A percentile compares a stretch with the other conserved stretches of the same genome.
phyloP scores from a whole-genome alignment of 37 sponge, comb jelly and placozoan genomes.

The Hexactinellida sp. region DNA sequence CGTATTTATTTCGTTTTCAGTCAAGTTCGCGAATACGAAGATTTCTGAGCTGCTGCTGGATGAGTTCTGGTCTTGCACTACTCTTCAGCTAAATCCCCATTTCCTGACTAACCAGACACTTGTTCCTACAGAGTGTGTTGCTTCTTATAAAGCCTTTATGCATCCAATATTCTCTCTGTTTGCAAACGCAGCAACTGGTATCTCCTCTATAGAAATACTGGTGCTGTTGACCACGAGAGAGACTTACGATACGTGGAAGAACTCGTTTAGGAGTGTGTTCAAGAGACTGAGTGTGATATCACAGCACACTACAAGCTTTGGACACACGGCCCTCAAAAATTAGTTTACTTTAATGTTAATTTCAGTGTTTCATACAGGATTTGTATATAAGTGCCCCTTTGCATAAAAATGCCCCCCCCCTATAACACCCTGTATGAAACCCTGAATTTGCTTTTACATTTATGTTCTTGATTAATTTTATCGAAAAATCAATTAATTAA shows the following conservation, averaged over 20 bases:
- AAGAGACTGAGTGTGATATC: not conserved
- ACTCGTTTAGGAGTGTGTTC: not conserved
- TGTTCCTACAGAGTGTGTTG: not conserved
- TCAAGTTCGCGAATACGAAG: not conserved
- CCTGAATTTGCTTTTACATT: not conserved
- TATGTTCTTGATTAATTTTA: too few relatives aligned
- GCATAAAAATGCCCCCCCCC: not conserved
- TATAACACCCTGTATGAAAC: not conserved
- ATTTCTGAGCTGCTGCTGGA: not conserved
- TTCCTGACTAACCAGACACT: not conserved
- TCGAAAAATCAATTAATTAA: too few relatives aligned
- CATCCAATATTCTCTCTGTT: not conserved
- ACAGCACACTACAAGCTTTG: not conserved
- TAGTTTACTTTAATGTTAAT: too few relatives aligned
- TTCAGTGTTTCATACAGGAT: not conserved
- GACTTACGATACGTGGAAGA: not conserved
- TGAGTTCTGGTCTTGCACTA: not conserved
- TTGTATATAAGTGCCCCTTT: not conserved
- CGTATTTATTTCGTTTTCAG: not conserved
- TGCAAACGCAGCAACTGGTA: not conserved
- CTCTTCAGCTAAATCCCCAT: not conserved
- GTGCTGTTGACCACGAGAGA: not conserved
- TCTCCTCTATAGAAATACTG: not conserved
- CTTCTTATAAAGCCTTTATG: not conserved
- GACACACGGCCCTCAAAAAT: not conserved